Conservation (phyloP, 2,113 vertebrate species). For the Colossoma macropomum region DNA sequence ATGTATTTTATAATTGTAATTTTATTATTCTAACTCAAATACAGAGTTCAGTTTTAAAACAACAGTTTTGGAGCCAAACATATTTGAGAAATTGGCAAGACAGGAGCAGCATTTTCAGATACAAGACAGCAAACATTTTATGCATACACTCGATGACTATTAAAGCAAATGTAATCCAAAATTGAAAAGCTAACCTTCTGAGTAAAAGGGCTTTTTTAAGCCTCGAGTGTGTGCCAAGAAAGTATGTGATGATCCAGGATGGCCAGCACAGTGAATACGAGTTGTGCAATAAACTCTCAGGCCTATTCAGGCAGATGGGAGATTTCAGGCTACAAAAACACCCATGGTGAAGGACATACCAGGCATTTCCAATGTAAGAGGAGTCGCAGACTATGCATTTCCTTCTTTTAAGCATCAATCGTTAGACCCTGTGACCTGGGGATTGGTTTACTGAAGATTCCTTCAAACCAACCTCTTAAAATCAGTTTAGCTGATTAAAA, state of each 20-base stretch:
- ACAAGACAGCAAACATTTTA: neutral
- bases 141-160: neutral
- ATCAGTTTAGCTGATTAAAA: neutral
- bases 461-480: neutral
- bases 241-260: slow-evolving; percentile 29
- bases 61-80: no score
- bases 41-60: no score
- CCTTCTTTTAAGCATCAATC: slow-evolving; percentile 1
- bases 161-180: neutral
- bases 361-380: slow-evolving; percentile 49
- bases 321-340: slow-evolving; percentile 27
- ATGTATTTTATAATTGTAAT: no score
- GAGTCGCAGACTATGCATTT: slow-evolving; percentile 32
- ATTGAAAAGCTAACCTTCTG: slow-evolving; percentile 21
- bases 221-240: neutral
- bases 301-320: slow-evolving; percentile 39
- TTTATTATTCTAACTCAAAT: no score
- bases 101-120: neutral
- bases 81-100: no score
- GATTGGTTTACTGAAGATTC: neutral
- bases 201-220: neutral
- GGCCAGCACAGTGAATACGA: slow-evolving; percentile 21
- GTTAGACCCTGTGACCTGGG: slow-evolving; percentile 5
- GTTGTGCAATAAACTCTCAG: slow-evolving; percentile 30
- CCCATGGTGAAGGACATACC: slow-evolving; percentile 26